Evolutionary conservation across 2,888 invertebrate genomes (phyloP).

Genomic region (Poecilobothrus nobilitatus): DNA sequence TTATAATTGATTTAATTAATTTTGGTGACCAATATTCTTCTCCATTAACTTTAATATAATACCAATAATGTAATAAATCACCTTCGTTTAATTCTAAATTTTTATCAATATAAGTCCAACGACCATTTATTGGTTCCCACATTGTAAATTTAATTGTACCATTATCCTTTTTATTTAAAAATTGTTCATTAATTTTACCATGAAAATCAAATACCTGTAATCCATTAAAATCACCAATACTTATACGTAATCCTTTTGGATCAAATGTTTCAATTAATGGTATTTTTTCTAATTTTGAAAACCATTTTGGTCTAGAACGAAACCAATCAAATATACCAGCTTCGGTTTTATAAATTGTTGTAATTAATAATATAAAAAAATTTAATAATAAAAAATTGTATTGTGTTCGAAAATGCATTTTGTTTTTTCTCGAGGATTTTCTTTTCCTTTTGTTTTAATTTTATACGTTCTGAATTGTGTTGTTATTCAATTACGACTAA

Average conservation of each 20-base stretch:
- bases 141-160: conserved; percentile 48
- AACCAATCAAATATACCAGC: conserved; percentile 9
- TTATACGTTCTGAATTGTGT: too few species aligned
- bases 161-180: conserved; percentile 35
- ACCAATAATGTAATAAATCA: conserved; percentile 52
- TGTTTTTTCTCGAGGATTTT: too few species aligned
- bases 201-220: conserved; percentile 58
- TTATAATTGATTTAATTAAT: not conserved
- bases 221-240: conserved; percentile 39
- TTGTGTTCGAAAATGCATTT: too few species aligned
- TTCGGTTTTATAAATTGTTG: not conserved
- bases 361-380: not conserved
- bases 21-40: not conserved
- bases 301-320: conserved; percentile 6
- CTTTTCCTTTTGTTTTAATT: too few species aligned
- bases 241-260: conserved; percentile 42
- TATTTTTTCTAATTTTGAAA: conserved; percentile 8
- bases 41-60: conserved; percentile 43
- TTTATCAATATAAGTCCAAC: conserved; percentile 46
- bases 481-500: too few species aligned
- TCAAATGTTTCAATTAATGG: conserved; percentile 36
- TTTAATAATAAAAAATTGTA: too few species aligned
- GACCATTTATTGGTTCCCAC: conserved; percentile 37
- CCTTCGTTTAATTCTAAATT: conserved; percentile 43
- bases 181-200: conserved; percentile 51